Evolutionary conservation across 2,797 vertebrate species (phyloP).

Genomic region (Lerista edwardsae): DNA sequence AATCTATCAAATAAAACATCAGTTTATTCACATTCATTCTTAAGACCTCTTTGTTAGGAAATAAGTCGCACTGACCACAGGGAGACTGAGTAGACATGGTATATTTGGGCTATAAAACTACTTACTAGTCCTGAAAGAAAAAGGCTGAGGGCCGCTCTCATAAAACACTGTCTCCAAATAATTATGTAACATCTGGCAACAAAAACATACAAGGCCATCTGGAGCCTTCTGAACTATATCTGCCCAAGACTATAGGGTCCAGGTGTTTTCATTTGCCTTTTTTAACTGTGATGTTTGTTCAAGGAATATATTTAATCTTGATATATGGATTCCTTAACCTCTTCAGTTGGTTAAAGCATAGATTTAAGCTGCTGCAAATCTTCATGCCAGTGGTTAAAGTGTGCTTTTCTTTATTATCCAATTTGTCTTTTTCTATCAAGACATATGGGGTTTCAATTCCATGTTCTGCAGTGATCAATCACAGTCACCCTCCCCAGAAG

Average conservation of each 20-base stretch:
- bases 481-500: neutral
- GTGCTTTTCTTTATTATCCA: neutral
- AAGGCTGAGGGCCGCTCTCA: neutral
- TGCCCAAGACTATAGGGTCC: neutral
- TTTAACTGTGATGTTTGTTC: neutral
- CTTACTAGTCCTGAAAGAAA: neutral
- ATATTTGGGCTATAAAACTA: neutral
- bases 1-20: neutral
- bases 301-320: too few species aligned
- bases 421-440: neutral
- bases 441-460: neutral
- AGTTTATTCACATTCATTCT: neutral
- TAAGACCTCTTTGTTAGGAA: neutral
- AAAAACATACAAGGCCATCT: neutral
- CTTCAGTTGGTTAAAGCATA: neutral
- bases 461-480: neutral
- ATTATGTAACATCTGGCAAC: neutral
- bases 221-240: neutral
- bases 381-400: neutral
- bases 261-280: neutral
- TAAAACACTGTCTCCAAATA: neutral
- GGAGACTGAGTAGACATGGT: neutral
- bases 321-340: neutral
- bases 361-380: neutral
- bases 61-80: neutral